Percentiles rank a stretch among this genome's conserved stretches.
Conservation (phyloP, 2,888 invertebrate genomes). For the Cheiracanthium punctorium region DNA sequence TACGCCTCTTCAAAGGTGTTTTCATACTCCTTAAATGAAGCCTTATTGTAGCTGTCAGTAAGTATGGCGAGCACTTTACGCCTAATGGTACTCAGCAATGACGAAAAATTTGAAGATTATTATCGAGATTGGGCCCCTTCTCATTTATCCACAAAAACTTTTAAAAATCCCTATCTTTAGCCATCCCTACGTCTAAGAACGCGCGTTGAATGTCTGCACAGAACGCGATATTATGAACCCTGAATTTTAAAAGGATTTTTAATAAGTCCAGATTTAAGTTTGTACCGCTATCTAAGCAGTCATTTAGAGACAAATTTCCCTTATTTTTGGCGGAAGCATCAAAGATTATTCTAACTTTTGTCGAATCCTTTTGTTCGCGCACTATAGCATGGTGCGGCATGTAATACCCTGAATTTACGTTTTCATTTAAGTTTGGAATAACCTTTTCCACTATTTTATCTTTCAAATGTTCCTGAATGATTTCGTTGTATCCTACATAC, state of each 20-base stretch:
- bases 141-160: background rate
- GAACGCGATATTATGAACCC: background rate
- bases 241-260: slow-evolving; percentile 1
- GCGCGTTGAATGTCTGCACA: background rate
- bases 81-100: too few species aligned
- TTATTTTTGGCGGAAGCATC: slow-evolving; percentile 4
- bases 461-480: slow-evolving; percentile 12
- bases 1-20: too few species aligned
- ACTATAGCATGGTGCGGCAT: slow-evolving; percentile 9
- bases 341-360: slow-evolving; percentile 12
- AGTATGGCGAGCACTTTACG: too few species aligned
- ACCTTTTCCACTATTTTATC: background rate
- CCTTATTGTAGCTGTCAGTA: too few species aligned
- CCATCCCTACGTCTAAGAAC: background rate
- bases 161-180: slow-evolving; percentile 4
- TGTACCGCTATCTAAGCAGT: background rate
- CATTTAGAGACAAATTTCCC: background rate
- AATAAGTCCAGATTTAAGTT: background rate
- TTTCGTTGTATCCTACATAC: background rate
- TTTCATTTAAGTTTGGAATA: background rate
- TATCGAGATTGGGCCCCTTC: slow-evolving; percentile 17
- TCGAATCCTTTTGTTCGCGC: background rate
- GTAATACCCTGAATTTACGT: background rate
- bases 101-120: too few species aligned
- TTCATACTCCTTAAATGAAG: too few species aligned